Evolutionary conservation across 2,113 vertebrate genomes (phyloP).

Genomic region (Plotosus lineatus): DNA sequence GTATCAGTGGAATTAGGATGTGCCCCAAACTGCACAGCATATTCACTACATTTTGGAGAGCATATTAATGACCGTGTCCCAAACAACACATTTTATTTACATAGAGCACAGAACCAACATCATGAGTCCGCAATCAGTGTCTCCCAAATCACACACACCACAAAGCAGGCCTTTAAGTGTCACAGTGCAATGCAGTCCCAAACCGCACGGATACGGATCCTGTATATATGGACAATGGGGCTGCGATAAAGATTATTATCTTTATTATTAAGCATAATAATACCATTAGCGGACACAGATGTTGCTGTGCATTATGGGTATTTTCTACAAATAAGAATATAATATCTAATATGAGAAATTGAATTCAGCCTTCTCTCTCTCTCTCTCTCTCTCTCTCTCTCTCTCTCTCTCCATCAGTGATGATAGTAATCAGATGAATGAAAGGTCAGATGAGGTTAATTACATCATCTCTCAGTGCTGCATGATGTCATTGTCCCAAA

Average conservation of each 20-base stretch:
- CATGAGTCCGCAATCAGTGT: not conserved
- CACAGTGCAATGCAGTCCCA: not conserved
- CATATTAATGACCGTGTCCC: no score
- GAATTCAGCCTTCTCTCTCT: not conserved
- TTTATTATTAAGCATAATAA: no score
- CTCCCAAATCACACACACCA: not conserved
- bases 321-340: not conserved
- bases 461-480: constrained; percentile 30
- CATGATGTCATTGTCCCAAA: not conserved
- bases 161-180: not conserved
- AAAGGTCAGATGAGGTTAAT: constrained; percentile 17
- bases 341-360: not conserved
- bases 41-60: not conserved
- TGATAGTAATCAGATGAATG: constrained; percentile 29
- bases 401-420: not conserved
- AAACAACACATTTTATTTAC: no score
- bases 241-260: no score
- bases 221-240: no score
- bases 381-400: no score
- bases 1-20: not conserved
- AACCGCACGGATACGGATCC: no score
- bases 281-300: no score
- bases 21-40: not conserved
- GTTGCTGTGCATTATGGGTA: not conserved
- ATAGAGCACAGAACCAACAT: not conserved